Base-by-base conservation (phyloP, 2,888 invertebrate genomes). In the Mechanitis mazaeus region DNA sequence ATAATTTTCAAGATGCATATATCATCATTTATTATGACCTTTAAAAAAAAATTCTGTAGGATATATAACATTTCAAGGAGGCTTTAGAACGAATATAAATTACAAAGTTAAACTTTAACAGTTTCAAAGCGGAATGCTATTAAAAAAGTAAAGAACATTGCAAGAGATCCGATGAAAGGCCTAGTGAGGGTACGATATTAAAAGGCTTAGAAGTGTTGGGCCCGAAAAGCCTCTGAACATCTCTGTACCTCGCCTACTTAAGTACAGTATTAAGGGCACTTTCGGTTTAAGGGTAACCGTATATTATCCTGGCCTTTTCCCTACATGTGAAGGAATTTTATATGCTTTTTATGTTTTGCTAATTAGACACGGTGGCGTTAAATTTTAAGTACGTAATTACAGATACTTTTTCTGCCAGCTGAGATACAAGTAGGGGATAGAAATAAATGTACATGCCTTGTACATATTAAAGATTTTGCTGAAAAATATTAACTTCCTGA, bases 251-350 rank as follows among this genome's bases (percentile, higher is more conserved):
- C 83, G 86, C 87, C 80, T 87, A 83, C 90, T 89, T 87, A 81
- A 87, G 81, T 87, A 82, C 83, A 84, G 87, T 87, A 88, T 89
- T 89, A 88, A 89, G 88, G 84, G 89, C 81, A 88, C 89, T 90
- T 83, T 79, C 73, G 80, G 75, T 78, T 80, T 81, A 81, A 85
- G 84, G 79, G 79, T 77, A 74, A 73, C 76, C 82, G 83, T 88
- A 87, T 85, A 87, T 86, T 85, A 84, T 81, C 75, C 79, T 76
- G 71, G 77, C 76, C 77, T 81, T 83, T 83, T 75, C 75, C 73
- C 76, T 74, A 75, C 72, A 72, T 68, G 61, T 63, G 64, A 67
- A 71, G 68, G 67, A 64, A 73, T 77, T 78, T 75, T 76, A 74
- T 78, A 72, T 75, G 71, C 72, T 72, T 71, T 74, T 75, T 71